phyloP scores from a whole-genome alignment of 2,113 vertebrate species.

The Spheniscus mendiculus region DNA sequence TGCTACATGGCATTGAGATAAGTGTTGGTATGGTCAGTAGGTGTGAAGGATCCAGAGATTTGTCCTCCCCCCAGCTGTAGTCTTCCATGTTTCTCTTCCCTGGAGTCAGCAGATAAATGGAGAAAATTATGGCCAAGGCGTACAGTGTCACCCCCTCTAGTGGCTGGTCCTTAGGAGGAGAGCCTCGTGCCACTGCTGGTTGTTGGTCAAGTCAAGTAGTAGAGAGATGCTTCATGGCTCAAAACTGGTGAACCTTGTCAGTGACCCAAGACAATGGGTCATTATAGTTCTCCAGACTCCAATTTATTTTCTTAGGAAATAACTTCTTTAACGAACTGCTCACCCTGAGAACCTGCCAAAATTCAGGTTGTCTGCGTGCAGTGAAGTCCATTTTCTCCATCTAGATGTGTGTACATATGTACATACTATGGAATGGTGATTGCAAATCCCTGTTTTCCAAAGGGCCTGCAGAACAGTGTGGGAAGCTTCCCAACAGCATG shows the following conservation, averaged over 20 bases:
- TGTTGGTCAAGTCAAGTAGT: background rate
- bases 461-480: background rate
- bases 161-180: background rate
- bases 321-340: background rate
- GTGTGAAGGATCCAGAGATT: background rate
- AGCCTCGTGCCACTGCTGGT: background rate
- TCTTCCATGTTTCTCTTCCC: background rate
- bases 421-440: fast-evolving
- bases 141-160: background rate
- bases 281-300: background rate
- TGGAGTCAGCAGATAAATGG: background rate
- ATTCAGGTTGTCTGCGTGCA: background rate
- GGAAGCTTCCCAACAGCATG: background rate
- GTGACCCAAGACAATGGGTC: background rate
- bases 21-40: background rate
- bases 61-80: fast-evolving
- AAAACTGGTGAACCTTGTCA: background rate
- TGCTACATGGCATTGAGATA: fast-evolving
- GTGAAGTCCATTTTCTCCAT: background rate
- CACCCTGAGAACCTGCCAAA: background rate
- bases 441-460: background rate
- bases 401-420: background rate
- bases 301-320: background rate
- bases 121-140: background rate
- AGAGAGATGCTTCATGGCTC: background rate